Evolutionary conservation across 1,140 invertebrate genomes (phyloP), one percentile per base, ranked within the genome.

Genomic region (Hyles euphorbiae): DNA sequence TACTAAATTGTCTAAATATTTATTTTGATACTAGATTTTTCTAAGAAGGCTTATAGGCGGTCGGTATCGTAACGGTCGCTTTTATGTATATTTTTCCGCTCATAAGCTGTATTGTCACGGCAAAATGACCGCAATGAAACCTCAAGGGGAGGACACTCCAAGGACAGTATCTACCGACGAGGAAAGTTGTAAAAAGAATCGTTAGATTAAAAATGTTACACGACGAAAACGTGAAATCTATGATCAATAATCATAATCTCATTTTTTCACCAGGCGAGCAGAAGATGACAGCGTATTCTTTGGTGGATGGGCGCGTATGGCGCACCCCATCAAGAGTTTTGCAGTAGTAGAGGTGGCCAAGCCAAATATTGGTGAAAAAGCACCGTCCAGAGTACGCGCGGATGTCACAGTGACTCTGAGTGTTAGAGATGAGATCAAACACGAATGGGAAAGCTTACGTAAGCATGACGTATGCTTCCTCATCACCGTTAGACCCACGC

Each of bases 401-500:
- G 98, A 99, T 78, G 93, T 99, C 8, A 95, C 95, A 0, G 94
- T 99, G 0, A 98, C 97, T 60, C 90, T 99, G 0, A 98, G 95
- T 73, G 94, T 98, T 0, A 90, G 97, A 34, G 92, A 92, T 36
- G 97, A 99, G 75, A 96, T 99, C 34, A 98, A 99, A 87, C 91
- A 92, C 11, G 99, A 99, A 88, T 99, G 99, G 99, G 98, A 99
- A 88, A 95, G 94, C 70, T 88, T 99, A 12, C 90, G 98, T 46
- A 99, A 98, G 81, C 98, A 99, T 82, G 99, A 99, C 78, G 98
- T 99, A 6, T 98, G 98, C 77, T 99, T 99, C 74, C 88, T 99
- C 12, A 92, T 99, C 6, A 97, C 97, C 0, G 94, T 99, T 0
- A 93, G 95, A 62, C 97, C 98, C 0, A 92, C 92, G 5, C 92